phyloP scores from a whole-genome alignment of 2,113 vertebrate genomes.

The Pterocles gutturalis region DNA sequence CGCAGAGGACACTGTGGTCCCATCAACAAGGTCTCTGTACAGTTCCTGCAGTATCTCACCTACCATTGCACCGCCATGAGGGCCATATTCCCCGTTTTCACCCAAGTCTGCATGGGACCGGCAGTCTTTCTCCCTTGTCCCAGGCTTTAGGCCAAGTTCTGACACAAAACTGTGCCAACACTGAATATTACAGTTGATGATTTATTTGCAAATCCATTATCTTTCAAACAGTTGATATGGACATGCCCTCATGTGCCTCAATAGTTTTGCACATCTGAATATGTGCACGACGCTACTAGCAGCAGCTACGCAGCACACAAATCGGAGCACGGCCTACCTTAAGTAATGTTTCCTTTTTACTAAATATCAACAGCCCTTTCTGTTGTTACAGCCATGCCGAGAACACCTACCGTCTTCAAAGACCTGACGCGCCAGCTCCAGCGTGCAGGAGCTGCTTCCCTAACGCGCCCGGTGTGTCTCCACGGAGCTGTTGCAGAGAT shows the following conservation, averaged over 20 bases:
- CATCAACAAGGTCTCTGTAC: not conserved
- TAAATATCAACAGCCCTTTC: not conserved
- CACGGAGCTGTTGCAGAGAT: not conserved
- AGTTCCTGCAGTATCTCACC: not conserved
- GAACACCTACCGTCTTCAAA: slow-evolving; percentile 26
- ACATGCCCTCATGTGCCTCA: not conserved
- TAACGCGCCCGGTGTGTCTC: not conserved
- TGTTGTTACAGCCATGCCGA: not conserved
- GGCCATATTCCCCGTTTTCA: not conserved
- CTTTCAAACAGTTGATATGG: not conserved
- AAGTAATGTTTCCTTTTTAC: not conserved
- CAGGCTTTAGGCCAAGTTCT: not conserved
- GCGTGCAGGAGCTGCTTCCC: not conserved
- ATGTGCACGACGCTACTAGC: accelerated
- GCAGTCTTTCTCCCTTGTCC: not conserved
- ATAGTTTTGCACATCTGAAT: not conserved
- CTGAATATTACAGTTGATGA: accelerated
- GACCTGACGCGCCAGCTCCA: not conserved
- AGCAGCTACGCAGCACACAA: not conserved
- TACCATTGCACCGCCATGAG: accelerated
- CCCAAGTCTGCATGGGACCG: not conserved
- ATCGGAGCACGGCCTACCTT: not conserved
- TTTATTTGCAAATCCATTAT: not conserved
- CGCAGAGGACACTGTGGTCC: not conserved
- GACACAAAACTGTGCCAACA: not conserved